Evolutionary conservation across 2,113 vertebrate species (phyloP).

Genomic region (Carassius carassius): DNA sequence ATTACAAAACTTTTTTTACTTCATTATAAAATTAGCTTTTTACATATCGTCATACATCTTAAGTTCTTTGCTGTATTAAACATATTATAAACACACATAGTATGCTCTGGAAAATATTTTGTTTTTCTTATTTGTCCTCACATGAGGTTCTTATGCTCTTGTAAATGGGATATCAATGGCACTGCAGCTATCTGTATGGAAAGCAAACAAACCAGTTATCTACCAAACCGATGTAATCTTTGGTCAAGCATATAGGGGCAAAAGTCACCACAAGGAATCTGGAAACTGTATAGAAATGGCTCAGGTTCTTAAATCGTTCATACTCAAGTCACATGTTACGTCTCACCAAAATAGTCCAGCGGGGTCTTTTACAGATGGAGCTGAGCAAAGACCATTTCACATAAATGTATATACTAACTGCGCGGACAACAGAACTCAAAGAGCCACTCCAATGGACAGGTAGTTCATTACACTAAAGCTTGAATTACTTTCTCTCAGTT

Average conservation of each 20-base stretch:
- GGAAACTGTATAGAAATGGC: slow-evolving; percentile 51
- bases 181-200: slow-evolving; percentile 59
- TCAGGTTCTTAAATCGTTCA: slow-evolving; percentile 60
- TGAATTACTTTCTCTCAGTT: slow-evolving; percentile 27
- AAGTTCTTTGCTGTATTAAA: slow-evolving; percentile 48
- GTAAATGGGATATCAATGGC: slow-evolving; percentile 56
- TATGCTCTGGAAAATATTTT: slow-evolving; percentile 53
- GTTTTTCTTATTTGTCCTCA: slow-evolving; percentile 59
- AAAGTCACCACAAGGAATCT: slow-evolving; percentile 60
- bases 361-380: slow-evolving; percentile 25
- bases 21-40: slow-evolving; percentile 59
- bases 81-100: slow-evolving; percentile 46
- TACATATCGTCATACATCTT: slow-evolving; percentile 58
- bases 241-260: slow-evolving; percentile 71
- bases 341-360: slow-evolving; percentile 12
- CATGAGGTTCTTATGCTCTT: slow-evolving; percentile 58
- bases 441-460: slow-evolving; percentile 32
- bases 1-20: slow-evolving; percentile 61
- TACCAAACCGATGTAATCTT: slow-evolving; percentile 70
- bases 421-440: slow-evolving; percentile 15
- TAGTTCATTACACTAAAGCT: slow-evolving; percentile 1
- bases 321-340: slow-evolving; percentile 58
- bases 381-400: slow-evolving; percentile 22
- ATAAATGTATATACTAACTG: not conserved
- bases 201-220: slow-evolving; percentile 68